A percentile compares a stretch with the other conserved stretches of the same genome.
Conservation (phyloP, 2,113 vertebrate species). For the Myocastor coypus region DNA sequence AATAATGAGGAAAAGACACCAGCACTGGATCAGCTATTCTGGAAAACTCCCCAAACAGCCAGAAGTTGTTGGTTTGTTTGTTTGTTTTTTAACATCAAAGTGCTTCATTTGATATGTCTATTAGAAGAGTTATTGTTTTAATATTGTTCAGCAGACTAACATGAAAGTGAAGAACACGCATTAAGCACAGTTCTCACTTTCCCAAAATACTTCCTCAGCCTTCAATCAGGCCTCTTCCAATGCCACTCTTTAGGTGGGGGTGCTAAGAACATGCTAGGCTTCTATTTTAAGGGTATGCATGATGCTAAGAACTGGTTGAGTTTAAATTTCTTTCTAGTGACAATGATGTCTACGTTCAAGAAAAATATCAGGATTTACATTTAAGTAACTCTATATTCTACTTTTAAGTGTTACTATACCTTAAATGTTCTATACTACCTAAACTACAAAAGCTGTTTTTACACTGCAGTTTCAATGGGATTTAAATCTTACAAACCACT, state of each 20-base stretch:
- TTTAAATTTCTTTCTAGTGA: constrained; percentile 17
- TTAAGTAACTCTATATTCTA: constrained; percentile 23
- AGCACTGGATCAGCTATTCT: constrained; percentile 70
- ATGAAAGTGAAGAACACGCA: constrained; percentile 4
- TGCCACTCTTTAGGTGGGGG: neutral
- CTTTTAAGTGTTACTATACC: neutral
- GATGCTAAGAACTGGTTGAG: constrained; percentile 7
- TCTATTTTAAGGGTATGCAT: neutral
- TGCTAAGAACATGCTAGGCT: neutral
- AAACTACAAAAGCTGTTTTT: neutral
- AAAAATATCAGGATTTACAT: neutral
- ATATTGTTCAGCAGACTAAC: constrained; percentile 13
- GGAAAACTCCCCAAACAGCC: constrained; percentile 44
- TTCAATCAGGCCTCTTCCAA: neutral
- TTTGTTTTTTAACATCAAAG: neutral
- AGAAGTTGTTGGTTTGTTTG: neutral
- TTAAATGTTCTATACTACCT: neutral
- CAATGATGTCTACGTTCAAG: neutral
- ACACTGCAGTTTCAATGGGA: constrained; percentile 25
- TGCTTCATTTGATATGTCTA: constrained; percentile 40
- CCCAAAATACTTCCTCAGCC: neutral
- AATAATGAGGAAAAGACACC: constrained; percentile 66
- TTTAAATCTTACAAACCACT: constrained; percentile 8
- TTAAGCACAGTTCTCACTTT: constrained; percentile 36
- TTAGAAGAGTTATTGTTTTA: constrained; percentile 36